Evolutionary conservation across 1,140 invertebrate species (phyloP), one percentile per base, ranked within the genome.

Genomic region (Scaptomyza graminum): DNA sequence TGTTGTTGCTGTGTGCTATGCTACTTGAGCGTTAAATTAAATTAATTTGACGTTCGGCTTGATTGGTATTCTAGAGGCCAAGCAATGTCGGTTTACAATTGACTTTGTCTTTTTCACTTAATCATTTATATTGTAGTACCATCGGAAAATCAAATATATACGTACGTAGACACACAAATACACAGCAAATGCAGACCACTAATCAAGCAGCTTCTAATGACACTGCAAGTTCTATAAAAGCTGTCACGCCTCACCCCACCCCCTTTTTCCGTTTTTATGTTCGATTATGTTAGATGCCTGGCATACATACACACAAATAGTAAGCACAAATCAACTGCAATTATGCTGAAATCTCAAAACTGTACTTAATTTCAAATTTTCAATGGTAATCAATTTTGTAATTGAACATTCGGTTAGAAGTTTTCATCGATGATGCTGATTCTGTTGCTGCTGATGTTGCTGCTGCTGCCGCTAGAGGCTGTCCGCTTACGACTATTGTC

Each of bases 281-380:
- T 41, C 34, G 34, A 51, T 47, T 13, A 31, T 43, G 25, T 62
- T 41, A 18, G 34, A 51, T 52, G 47, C 22, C 18, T 44, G 43
- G 43, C 28, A 5, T 5, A 7, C 0, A 34, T 13, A 22, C 16
- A 43, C 43, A 41, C 25, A 56, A 54, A 43, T 43, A 54, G 37
- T 43, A 18, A 46, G 55, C 34, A 57, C 51, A 71, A 80, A 76
- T 87, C 78, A 74, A 78, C 83, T 87, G 83, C 83, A 88, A 88
- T 87, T 82, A 87, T 82, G 82, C 83, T 79, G 78, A 81, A 87
- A 79, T 82, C 75, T 78, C 71, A 87, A 87, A 87, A 87, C 82
- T 87, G 78, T 78, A 82, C 83, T 87, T 87, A 87, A 87, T 87
- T 87, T 85, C 82, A 75, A 78, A 87, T 75, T 82, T 87, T 87